A percentile compares a stretch with the other conserved stretches of the same genome.
These are phyloP conservation scores for Equus przewalskii DNA, from an alignment of 2,113 vertebrate genomes.

Conservation along the genomic window DNA sequence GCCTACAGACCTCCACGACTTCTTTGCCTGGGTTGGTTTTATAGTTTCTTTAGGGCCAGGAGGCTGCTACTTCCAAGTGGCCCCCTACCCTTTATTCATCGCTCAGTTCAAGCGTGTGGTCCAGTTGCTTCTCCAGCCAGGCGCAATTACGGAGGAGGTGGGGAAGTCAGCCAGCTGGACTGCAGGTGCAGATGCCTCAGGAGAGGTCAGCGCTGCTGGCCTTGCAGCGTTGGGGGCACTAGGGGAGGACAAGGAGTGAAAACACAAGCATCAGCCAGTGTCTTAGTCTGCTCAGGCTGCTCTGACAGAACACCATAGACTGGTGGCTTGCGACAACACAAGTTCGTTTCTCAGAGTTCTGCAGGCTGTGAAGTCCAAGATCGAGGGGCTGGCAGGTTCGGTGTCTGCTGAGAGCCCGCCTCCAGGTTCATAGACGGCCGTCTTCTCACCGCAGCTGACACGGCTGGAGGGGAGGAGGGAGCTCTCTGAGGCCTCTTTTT, in stretches of 20 bases:
- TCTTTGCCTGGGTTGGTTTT: neutral
- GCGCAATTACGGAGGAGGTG: neutral
- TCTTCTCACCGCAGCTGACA: neutral
- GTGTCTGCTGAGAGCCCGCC: neutral
- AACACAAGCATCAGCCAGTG: neutral
- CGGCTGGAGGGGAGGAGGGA: neutral
- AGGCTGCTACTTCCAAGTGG: neutral
- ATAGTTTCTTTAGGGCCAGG: neutral
- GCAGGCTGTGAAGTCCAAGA: neutral
- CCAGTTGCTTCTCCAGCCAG: neutral
- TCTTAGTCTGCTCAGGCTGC: neutral
- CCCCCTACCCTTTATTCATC: neutral
- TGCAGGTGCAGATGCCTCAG: neutral
- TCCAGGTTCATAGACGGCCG: neutral
- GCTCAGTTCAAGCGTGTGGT: neutral
- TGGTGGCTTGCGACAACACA: neutral
- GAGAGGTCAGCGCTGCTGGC: too few species aligned
- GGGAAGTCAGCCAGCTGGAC: neutral
- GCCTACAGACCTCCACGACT: neutral
- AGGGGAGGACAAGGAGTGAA: neutral
- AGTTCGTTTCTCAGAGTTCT: neutral
- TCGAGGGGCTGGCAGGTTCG: neutral
- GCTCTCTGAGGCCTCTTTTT: neutral
- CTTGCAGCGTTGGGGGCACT: neutral
- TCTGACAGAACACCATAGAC: neutral